Percentiles rank a stretch among this genome's conserved stretches.
Evolutionary conservation across 2,797 vertebrate species (phyloP).

Genomic region (Arctocebus calabarensis): DNA sequence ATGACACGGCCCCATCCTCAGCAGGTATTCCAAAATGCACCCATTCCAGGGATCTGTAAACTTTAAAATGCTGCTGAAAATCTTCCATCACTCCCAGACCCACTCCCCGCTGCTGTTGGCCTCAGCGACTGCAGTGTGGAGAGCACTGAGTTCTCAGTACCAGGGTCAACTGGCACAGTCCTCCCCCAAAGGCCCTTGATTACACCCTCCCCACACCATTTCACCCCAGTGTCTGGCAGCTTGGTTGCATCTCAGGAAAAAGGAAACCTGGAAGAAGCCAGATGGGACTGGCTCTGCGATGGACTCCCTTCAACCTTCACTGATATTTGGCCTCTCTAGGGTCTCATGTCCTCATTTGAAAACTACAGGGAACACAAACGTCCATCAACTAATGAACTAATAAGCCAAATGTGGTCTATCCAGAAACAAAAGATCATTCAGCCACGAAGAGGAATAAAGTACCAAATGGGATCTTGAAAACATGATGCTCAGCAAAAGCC

Average conservation of each 20-base stretch:
- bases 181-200: background rate
- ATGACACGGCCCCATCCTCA: background rate
- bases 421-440: background rate
- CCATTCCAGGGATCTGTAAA: background rate
- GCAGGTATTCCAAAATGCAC: background rate
- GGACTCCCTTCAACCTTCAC: background rate
- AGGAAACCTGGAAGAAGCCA: background rate
- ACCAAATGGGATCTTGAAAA: background rate
- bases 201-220: background rate
- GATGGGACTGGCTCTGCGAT: background rate
- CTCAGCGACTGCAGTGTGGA: background rate
- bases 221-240: background rate
- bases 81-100: background rate
- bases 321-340: background rate
- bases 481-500: background rate
- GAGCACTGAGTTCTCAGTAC: background rate
- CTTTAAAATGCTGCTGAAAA: background rate
- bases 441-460: background rate
- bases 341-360: background rate
- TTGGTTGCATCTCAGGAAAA: background rate
- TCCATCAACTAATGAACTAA: background rate
- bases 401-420: background rate
- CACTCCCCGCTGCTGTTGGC: background rate
- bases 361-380: background rate
- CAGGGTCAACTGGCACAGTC: background rate